Conservation (phyloP, 2,113 vertebrate genomes). For the Seriola quinqueradiata region DNA sequence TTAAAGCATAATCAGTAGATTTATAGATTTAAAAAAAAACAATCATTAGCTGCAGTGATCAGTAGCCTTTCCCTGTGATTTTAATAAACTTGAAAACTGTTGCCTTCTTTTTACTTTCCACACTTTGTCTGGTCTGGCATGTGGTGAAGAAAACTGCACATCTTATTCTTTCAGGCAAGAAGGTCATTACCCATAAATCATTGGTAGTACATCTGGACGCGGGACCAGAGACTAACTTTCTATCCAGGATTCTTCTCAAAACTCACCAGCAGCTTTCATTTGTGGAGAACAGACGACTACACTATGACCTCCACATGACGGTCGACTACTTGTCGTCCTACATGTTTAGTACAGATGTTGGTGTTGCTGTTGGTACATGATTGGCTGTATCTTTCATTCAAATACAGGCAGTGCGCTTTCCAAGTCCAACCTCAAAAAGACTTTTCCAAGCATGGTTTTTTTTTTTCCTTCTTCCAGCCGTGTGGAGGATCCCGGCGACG, state of each 20-base stretch:
- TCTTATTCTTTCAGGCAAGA: not conserved
- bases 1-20: not conserved
- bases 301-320: slow-evolving; percentile 34
- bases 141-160: not conserved
- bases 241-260: not conserved
- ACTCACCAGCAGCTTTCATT: not conserved
- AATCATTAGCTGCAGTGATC: slow-evolving; percentile 18
- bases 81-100: not conserved
- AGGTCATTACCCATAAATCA: slow-evolving; percentile 18
- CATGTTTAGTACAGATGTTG: not conserved
- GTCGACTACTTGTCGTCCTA: slow-evolving; percentile 7
- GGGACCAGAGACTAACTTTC: not conserved
- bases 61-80: not conserved
- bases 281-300: slow-evolving; percentile 5
- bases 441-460: not conserved
- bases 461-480: not conserved
- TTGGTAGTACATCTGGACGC: not conserved
- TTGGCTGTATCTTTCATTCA: not conserved
- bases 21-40: not conserved
- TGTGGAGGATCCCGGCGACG: not conserved
- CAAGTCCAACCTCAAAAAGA: not conserved
- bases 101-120: not conserved
- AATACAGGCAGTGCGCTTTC: not conserved
- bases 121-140: not conserved
- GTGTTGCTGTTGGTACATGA: not conserved